A percentile compares a stretch with the other conserved stretches of the same genome.
phyloP scores from a whole-genome alignment of 2,888 invertebrate genomes.

The Meteorus colon region DNA sequence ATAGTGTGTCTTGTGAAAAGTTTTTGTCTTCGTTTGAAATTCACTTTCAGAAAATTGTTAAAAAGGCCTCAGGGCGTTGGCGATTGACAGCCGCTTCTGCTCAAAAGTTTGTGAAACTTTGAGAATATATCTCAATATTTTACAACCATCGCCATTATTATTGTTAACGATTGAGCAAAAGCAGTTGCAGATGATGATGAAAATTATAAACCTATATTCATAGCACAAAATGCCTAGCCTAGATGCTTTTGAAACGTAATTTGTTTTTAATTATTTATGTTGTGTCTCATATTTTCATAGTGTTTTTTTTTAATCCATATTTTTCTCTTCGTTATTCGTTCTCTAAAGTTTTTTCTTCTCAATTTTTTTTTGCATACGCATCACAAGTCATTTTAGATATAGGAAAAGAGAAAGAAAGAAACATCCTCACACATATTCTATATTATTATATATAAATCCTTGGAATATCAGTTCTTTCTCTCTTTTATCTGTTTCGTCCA shows the following conservation, averaged over 20 bases:
- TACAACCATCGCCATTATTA: not conserved
- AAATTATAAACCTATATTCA: constrained; percentile 21
- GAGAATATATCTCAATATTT: constrained; percentile 10
- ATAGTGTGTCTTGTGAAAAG: constrained; percentile 41
- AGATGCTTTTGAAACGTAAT: constrained; percentile 44
- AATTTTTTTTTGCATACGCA: constrained; percentile 29
- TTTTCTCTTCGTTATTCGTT: constrained; percentile 40
- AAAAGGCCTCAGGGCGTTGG: constrained; percentile 17
- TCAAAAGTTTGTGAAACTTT: constrained; percentile 15
- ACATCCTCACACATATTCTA: not conserved
- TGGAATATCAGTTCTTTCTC: constrained; percentile 37
- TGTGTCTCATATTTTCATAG: constrained; percentile 33
- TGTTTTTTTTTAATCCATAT: constrained; percentile 31
- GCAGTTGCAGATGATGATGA: not conserved
- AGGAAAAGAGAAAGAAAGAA: constrained; percentile 24
- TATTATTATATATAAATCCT: constrained; percentile 18
- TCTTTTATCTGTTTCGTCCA: constrained; percentile 42
- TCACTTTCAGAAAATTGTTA: constrained; percentile 30
- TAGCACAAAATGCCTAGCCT: constrained; percentile 35
- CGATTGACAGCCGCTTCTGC: constrained; percentile 23
- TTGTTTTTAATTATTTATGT: constrained; percentile 34
- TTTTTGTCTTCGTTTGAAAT: constrained; percentile 36
- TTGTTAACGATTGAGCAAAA: constrained; percentile 30
- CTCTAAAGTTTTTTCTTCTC: constrained; percentile 39
- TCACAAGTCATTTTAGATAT: constrained; percentile 33